Evolutionary conservation across 2,888 invertebrate genomes (phyloP), one percentile per base, ranked within the genome.

Genomic region (Drosophila mimica): DNA sequence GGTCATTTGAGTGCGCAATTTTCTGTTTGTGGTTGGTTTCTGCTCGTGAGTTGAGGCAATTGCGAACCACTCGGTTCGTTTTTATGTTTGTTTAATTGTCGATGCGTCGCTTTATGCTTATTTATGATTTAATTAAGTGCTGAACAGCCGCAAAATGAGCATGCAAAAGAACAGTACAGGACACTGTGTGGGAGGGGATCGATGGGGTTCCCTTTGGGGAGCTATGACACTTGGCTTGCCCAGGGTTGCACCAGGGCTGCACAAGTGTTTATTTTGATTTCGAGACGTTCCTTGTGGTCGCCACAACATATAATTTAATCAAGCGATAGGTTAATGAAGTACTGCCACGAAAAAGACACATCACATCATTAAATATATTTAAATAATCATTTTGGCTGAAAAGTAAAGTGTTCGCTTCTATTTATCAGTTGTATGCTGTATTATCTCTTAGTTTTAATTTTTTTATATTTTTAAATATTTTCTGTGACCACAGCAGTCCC

Each of bases 61-160:
- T 82, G 36, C 54, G 28, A 38, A 73, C 81, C 79, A 76, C 70
- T 88, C 63, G 59, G 63, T 61, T 78, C 63, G 74, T 82, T 88
- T 89, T 89, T 83, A 79, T 88, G 89, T 89, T 89, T 89, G 90
- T 85, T 89, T 89, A 87, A 91, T 90, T 89, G 89, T 80, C 80
- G 80, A 69, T 80, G 89, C 85, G 88, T 73, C 85, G 85, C 79
- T 84, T 88, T 74, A 79, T 88, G 88, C 89, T 88, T 88, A 88
- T 88, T 89, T 89, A 88, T 89, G 88, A 88, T 88, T 88, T 88
- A 88, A 88, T 88, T 88, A 88, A 89, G 81, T 89, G 86, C 79
- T 73, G 70, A 66, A 68, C 74, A 61, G 70, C 79, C 81, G 70
- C 75, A 79, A 83, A 80, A 86, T 88, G 79, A 81, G 79, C 69